Evolutionary conservation across 2,797 vertebrate species (phyloP).

Genomic region (Cottoperca gobio): DNA sequence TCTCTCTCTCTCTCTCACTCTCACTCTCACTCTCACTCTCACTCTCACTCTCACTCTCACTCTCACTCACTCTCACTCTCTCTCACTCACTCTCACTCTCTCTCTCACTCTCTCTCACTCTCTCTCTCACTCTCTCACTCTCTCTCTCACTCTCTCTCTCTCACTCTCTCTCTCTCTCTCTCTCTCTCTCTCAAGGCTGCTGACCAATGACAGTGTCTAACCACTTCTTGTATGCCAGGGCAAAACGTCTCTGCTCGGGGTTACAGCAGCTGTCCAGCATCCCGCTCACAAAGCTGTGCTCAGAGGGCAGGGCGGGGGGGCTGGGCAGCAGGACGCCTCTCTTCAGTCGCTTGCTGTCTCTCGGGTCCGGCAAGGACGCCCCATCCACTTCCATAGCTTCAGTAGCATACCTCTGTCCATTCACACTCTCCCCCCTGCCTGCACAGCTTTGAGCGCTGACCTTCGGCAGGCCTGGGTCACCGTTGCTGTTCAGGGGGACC

Average conservation of each 20-base stretch:
- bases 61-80: conserved; percentile 28
- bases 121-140: conserved; percentile 16
- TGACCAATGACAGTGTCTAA: conserved; percentile 90
- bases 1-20: conserved; percentile 26
- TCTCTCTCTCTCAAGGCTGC: conserved; percentile 72
- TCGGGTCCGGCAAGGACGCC: conserved; percentile 78
- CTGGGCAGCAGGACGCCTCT: conserved; percentile 84
- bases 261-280: conserved; percentile 87
- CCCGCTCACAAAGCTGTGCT: conserved; percentile 88
- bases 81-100: neutral
- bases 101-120: conserved; percentile 39
- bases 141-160: too few species aligned
- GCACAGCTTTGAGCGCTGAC: conserved; percentile 18
- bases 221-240: conserved; percentile 94
- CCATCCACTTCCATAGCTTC: conserved; percentile 92
- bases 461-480: conserved; percentile 68
- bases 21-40: too few species aligned
- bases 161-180: conserved; percentile 30
- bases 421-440: conserved; percentile 11
- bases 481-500: conserved; percentile 68
- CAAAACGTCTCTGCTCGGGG: conserved; percentile 91
- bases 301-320: conserved; percentile 80
- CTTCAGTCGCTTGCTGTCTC: conserved; percentile 93
- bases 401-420: conserved; percentile 52
- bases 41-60: too few species aligned